A percentile compares a stretch with the other conserved stretches of the same genome.
Conservation (phyloP, 2,113 vertebrate species). For the Alosa alosa region DNA sequence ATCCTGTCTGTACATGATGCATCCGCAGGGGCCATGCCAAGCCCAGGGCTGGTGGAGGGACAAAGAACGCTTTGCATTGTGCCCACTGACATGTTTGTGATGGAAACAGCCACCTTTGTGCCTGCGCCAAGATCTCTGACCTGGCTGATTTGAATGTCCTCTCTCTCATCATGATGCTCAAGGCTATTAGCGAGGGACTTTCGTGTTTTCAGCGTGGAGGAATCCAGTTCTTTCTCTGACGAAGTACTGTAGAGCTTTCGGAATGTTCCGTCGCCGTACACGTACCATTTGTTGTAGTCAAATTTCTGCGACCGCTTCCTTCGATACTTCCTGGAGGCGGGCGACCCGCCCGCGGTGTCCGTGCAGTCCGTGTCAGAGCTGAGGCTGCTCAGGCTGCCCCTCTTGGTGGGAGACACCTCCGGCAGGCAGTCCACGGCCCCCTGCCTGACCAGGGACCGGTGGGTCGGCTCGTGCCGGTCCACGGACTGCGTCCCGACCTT, state of each 20-base stretch:
- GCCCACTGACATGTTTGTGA: background rate
- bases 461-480: conserved; percentile 74
- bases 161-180: conserved; percentile 44
- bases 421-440: conserved; percentile 84
- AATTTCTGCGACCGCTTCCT: conserved; percentile 83
- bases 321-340: conserved; percentile 66
- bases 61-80: conserved; percentile 25
- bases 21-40: conserved; percentile 31
- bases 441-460: conserved; percentile 87
- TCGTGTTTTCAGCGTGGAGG: conserved; percentile 47
- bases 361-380: conserved; percentile 56
- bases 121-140: conserved; percentile 9
- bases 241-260: conserved; percentile 82
- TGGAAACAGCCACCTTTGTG: conserved; percentile 11
- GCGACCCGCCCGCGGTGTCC: conserved; percentile 55
- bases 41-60: conserved; percentile 32
- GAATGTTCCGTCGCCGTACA: conserved; percentile 89
- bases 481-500: conserved; percentile 59
- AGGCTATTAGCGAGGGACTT: conserved; percentile 43
- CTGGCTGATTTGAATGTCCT: conserved; percentile 45
- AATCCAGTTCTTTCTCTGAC: conserved; percentile 63
- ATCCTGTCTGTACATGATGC: conserved; percentile 40
- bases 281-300: conserved; percentile 93
- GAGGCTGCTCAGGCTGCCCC: conserved; percentile 54
- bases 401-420: conserved; percentile 59